Evolutionary conservation across 2,113 vertebrate species (phyloP).

Genomic region (Tragelaphus buxtoni): DNA sequence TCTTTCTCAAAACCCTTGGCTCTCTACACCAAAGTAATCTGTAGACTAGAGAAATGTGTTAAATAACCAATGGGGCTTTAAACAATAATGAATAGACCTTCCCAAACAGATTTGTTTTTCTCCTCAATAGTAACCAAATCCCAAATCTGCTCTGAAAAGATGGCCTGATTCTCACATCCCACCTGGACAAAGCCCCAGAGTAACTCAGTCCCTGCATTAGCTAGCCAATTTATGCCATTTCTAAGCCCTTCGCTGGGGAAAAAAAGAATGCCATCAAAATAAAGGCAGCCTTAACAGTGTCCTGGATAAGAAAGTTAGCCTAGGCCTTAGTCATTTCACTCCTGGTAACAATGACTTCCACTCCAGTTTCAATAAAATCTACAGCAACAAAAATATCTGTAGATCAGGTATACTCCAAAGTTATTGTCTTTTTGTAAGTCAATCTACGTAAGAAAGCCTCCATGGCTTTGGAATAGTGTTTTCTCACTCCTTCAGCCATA

Average conservation of each 20-base stretch:
- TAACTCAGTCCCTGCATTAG: neutral
- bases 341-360: neutral
- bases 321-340: neutral
- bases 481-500: neutral
- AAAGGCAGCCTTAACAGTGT: neutral
- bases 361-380: neutral
- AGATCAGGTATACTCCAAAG: neutral
- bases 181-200: neutral
- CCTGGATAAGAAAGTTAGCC: neutral
- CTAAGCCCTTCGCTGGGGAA: neutral
- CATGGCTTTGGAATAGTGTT: neutral
- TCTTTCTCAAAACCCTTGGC: constrained; percentile 12
- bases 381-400: neutral
- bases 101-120: neutral
- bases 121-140: neutral
- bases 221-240: neutral
- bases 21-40: neutral
- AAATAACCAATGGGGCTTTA: neutral
- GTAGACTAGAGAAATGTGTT: neutral
- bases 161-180: constrained; percentile 25
- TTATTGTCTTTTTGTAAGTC: neutral
- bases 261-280: neutral
- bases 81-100: neutral
- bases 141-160: constrained; percentile 7
- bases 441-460: neutral